Evolutionary conservation across 1,140 invertebrate species (phyloP), one percentile per base, ranked within the genome.

Genomic region (Aleiodes sp.): DNA sequence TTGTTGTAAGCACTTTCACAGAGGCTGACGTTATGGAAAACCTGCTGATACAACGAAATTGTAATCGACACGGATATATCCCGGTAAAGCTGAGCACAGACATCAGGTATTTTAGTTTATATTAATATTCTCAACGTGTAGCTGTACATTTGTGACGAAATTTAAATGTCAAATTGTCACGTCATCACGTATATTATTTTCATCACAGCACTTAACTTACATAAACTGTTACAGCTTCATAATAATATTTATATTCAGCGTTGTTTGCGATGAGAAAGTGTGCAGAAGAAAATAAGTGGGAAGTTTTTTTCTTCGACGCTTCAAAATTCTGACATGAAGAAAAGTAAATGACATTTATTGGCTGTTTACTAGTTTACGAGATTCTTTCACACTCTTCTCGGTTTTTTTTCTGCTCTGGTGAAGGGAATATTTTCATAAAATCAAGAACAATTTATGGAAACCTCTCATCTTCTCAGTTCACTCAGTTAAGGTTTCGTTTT

Each of bases 41-140:
- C n/a, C n/a, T n/a, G 56, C 56, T 59, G 56, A 59, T 31, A 4
- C 28, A 31, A 59, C 56, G 28, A 59, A 52, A 29, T 59, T 26
- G 26, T 59, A 59, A 59, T 59, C 56, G 56, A 59, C 56, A n/a
- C 56, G 28, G 56, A 59, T 59, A 31, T 59, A n/a, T n/a, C n/a
- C 24, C 56, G 29, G 21, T 21, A 24, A n/a, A 12, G 46, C 7
- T n/a, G n/a, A 8, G 31, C 12, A 33, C 28, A 28, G 56, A 59
- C 56, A 26, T 59, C 28, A 24, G 26, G 56, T 24, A 26, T 12
- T n/a, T 59, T 59, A 28, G n/a, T 29, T 59, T 24, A 35, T 67
- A 67, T 67, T 52, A 67, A 67, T 67, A 67, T 67, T 67, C 65
- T 29, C 9, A 29, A 31, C 16, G 28, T 37, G 12, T 37, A 10